phyloP scores from a whole-genome alignment of 2,113 vertebrate genomes.

The Dermatemys mawii region DNA sequence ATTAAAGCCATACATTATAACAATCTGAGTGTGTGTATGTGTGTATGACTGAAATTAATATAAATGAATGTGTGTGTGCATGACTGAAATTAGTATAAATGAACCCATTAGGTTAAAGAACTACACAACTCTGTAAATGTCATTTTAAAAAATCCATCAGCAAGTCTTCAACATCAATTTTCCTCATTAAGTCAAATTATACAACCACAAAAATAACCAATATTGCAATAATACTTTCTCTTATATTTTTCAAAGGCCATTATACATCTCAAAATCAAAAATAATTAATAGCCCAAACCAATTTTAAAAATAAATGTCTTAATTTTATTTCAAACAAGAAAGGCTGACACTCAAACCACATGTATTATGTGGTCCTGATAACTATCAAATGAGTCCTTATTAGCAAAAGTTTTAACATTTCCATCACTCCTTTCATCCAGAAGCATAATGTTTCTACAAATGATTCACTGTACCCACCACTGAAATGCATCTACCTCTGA shows the following conservation, averaged over 20 bases:
- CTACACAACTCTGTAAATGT: neutral
- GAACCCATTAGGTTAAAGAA: neutral
- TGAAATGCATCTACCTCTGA: neutral
- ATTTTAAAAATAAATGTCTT: neutral
- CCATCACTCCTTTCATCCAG: neutral
- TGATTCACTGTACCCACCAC: neutral
- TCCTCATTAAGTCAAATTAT: neutral
- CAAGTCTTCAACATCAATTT: neutral
- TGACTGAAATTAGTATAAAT: neutral
- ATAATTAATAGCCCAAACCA: no score
- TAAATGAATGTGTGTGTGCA: no score
- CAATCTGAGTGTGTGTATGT: no score
- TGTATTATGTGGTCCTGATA: neutral
- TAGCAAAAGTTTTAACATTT: neutral
- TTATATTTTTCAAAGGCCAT: neutral
- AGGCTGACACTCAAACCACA: neutral
- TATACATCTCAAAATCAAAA: neutral
- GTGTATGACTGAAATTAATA: no score
- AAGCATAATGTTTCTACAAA: neutral
- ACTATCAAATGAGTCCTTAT: neutral
- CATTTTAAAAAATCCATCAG: neutral
- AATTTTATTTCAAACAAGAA: neutral
- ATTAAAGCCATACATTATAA: no score
- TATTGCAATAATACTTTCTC: no score
- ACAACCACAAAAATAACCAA: neutral